phyloP scores from a whole-genome alignment of 1,140 invertebrate genomes.

The Cepaea nemoralis region DNA sequence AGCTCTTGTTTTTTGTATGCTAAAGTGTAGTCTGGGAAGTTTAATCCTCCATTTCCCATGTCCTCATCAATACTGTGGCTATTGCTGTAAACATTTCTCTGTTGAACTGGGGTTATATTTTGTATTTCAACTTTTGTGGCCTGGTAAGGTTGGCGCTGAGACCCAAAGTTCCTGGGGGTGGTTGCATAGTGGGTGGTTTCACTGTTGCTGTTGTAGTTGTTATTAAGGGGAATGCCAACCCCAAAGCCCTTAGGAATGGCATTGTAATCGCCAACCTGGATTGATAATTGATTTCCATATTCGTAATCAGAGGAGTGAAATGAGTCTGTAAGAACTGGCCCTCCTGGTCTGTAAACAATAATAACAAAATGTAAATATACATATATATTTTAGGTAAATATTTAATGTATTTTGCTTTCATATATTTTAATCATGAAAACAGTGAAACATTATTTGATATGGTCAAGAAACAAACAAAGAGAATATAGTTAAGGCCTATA shows the following conservation, averaged over 20 bases:
- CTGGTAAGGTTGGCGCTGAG: neutral
- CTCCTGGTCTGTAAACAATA: neutral
- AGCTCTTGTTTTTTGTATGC: slow-evolving; percentile 39
- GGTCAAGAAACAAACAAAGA: too few relatives aligned
- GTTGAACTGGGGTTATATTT: slow-evolving; percentile 33
- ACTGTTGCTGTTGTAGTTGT: neutral
- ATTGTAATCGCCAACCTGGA: slow-evolving; percentile 36
- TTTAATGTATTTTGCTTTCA: too few relatives aligned
- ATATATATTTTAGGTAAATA: too few relatives aligned
- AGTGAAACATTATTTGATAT: too few relatives aligned
- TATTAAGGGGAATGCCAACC: neutral
- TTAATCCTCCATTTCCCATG: neutral
- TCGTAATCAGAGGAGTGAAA: neutral
- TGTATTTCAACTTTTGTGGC: too few relatives aligned
- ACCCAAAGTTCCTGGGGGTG: slow-evolving; percentile 29
- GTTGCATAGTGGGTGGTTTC: slow-evolving; percentile 34
- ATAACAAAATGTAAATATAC: too few relatives aligned
- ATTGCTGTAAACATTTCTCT: slow-evolving; percentile 18
- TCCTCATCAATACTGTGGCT: slow-evolving; percentile 6
- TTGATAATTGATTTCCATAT: slow-evolving; percentile 45
- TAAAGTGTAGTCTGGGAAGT: slow-evolving; percentile 44
- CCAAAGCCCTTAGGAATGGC: neutral
- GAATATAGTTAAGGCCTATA: too few relatives aligned
- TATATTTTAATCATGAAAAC: too few relatives aligned
- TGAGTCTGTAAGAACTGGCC: neutral